phyloP scores from a whole-genome alignment of 2,797 vertebrate genomes.

The Brachyrhaphis roseni region DNA sequence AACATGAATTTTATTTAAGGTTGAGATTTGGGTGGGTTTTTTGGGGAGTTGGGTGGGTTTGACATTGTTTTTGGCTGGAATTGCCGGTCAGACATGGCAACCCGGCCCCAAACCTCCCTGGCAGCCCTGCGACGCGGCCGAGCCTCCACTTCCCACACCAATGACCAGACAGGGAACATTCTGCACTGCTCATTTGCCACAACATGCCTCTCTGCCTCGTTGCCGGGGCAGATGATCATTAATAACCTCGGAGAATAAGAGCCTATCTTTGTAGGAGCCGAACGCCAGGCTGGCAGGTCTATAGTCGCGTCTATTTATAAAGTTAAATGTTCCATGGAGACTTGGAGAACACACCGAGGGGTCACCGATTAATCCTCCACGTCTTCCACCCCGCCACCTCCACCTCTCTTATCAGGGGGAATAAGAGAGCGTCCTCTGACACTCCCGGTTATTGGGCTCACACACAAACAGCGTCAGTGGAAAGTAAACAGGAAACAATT shows the following conservation, averaged over 20 bases:
- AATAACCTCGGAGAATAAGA: constrained; percentile 82
- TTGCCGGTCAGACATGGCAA: too few species aligned
- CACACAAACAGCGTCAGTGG: constrained; percentile 50
- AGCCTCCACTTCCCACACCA: constrained; percentile 57
- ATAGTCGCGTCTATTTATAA: constrained; percentile 81
- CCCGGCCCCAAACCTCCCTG: constrained; percentile 23
- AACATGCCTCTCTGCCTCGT: constrained; percentile 74
- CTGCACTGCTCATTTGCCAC: constrained; percentile 68
- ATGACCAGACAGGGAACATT: constrained; percentile 72
- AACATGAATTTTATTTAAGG: too few species aligned
- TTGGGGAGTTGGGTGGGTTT: too few species aligned
- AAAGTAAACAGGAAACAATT: constrained; percentile 79
- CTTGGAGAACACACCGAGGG: constrained; percentile 60
- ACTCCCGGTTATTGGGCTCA: constrained; percentile 57
- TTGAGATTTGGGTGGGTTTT: too few species aligned
- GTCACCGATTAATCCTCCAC: constrained; percentile 71
- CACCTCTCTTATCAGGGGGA: constrained; percentile 37
- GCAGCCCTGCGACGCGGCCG: constrained; percentile 26
- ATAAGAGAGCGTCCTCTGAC: constrained; percentile 55
- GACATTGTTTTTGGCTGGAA: too few species aligned
- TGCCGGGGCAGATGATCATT: constrained; percentile 80
- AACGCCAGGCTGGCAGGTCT: constrained; percentile 76
- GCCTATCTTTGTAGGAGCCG: constrained; percentile 78
- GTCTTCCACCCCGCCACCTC: constrained; percentile 26
- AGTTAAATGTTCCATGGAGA: constrained; percentile 80